Percentiles rank a stretch among this genome's conserved stretches.
phyloP scores from a whole-genome alignment of 1,140 invertebrate genomes.

The Sinella curviseta region DNA sequence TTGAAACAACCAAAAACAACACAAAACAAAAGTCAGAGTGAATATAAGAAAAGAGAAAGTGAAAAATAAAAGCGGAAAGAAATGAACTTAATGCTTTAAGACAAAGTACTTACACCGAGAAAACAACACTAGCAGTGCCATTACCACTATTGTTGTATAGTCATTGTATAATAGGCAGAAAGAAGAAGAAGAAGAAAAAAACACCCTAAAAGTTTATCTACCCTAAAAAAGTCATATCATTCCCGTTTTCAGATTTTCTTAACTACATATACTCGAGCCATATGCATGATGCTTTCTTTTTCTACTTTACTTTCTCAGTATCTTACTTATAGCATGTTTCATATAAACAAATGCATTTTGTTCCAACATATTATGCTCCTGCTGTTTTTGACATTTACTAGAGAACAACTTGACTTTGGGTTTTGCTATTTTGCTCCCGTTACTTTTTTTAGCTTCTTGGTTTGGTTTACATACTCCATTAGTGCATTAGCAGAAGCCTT shows the following conservation, averaged over 20 bases:
- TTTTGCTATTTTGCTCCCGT: constrained; percentile 1
- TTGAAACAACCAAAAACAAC: neutral
- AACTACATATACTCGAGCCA: neutral
- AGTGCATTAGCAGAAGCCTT: neutral
- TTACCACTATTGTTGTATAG: neutral
- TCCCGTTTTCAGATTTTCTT: too few species aligned
- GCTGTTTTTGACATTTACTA: constrained; percentile 24
- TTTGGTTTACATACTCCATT: neutral
- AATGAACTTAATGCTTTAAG: neutral
- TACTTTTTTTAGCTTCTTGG: neutral
- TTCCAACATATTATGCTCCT: constrained; percentile 16
- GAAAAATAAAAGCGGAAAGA: neutral
- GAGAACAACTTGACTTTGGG: constrained; percentile 20
- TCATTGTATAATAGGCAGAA: too few species aligned
- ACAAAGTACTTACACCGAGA: neutral
- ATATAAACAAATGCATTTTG: neutral
- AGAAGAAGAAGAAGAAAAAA: neutral
- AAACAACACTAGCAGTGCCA: neutral
- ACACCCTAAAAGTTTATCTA: neutral
- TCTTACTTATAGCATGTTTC: too few species aligned
- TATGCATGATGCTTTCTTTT: neutral
- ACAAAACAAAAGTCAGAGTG: neutral
- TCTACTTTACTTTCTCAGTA: too few species aligned
- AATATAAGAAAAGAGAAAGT: neutral
- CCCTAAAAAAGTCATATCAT: neutral